These are phyloP conservation scores for Allacma fusca DNA, from an alignment of 2,888 invertebrate species.

Conservation along the genomic window DNA sequence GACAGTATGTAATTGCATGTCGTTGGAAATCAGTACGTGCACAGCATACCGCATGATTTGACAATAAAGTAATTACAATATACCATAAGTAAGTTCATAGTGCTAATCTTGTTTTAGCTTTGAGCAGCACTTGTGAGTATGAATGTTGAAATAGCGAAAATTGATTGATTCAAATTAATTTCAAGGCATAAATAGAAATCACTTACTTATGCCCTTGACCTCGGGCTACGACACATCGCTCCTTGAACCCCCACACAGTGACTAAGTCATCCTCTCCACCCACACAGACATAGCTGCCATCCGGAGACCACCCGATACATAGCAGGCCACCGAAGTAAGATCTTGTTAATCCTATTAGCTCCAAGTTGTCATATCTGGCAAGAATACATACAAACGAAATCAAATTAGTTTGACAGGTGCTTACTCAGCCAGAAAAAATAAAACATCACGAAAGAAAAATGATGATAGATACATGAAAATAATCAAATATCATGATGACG, in stretches of 20 bases:
- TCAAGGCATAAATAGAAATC: too few relatives aligned
- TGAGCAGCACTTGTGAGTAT: not conserved
- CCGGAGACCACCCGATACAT: slow-evolving; percentile 98
- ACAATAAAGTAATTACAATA: too few relatives aligned
- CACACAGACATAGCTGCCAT: slow-evolving; percentile 91
- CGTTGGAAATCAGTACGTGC: too few relatives aligned
- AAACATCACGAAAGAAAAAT: not conserved
- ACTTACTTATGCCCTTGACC: slow-evolving; percentile 74
- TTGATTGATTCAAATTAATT: too few relatives aligned
- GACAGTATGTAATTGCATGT: too few relatives aligned
- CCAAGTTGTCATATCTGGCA: slow-evolving; percentile 97
- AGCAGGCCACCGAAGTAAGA: slow-evolving; percentile 98
- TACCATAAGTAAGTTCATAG: too few relatives aligned
- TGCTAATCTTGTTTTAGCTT: too few relatives aligned
- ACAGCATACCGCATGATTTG: too few relatives aligned
- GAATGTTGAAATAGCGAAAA: not conserved
- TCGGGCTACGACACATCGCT: slow-evolving; percentile 92
- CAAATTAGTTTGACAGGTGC: not conserved
- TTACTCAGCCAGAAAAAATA: not conserved
- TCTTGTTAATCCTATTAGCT: slow-evolving; percentile 88
- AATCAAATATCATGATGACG: too few relatives aligned
- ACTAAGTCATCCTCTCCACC: slow-evolving; percentile 99
- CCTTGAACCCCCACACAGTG: slow-evolving; percentile 94
- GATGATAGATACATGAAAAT: not conserved
- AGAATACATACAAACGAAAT: slow-evolving; percentile 57